Conservation (phyloP, 2,113 vertebrate species). For the Coturnix japonica region DNA sequence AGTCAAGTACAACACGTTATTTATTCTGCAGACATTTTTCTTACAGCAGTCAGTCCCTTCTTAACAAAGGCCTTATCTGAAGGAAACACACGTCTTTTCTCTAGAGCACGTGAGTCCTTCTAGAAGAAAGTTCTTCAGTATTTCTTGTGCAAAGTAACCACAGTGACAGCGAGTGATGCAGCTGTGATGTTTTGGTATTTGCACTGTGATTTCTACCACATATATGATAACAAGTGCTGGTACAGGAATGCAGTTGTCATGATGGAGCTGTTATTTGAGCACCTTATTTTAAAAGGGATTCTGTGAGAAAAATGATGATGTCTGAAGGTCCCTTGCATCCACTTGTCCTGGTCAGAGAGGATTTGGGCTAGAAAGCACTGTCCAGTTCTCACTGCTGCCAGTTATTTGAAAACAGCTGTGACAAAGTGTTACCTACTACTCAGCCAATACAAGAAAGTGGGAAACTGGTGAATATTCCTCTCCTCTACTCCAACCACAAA, state of each 20-base stretch:
- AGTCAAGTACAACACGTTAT: constrained; percentile 40
- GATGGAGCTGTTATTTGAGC: not conserved
- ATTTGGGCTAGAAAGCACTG: not conserved
- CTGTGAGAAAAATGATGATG: not conserved
- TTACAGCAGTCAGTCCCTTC: not conserved
- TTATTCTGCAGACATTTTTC: constrained; percentile 31
- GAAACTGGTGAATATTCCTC: not conserved
- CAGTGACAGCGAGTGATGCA: not conserved
- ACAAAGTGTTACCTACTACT: not conserved
- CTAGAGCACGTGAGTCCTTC: not conserved
- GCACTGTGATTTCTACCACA: not conserved
- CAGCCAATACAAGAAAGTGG: not conserved
- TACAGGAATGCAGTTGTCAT: not conserved
- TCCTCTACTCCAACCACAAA: not conserved
- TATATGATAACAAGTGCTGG: not conserved
- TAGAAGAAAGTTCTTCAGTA: not conserved
- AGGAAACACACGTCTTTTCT: not conserved
- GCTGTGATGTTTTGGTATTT: not conserved
- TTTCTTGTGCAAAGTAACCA: not conserved
- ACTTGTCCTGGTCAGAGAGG: not conserved
- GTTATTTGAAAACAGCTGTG: not conserved
- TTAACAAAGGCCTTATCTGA: not conserved
- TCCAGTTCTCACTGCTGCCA: not conserved
- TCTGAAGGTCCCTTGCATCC: not conserved
- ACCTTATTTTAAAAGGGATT: not conserved